Evolutionary conservation across 2,113 vertebrate genomes (phyloP), one percentile per base, ranked within the genome.

Genomic region (Bucco capensis): DNA sequence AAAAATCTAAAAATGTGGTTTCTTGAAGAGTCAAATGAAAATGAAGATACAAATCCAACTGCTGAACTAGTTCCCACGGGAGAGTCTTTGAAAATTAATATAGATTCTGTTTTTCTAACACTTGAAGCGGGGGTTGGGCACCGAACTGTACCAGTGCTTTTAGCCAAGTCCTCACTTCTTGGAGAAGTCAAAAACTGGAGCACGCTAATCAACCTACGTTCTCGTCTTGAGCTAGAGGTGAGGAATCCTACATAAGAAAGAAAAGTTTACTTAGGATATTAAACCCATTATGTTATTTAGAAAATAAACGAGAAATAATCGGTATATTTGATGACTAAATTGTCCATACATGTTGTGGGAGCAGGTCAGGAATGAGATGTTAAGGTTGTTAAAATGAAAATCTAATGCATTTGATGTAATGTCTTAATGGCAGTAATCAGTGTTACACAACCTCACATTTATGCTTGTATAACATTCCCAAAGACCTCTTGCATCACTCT

Each of bases 61-160:
- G 10, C 83, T 75, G 97, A 98, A 24, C 95, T 99, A 40, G 89
- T 98, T 85, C 98, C 98, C 14, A 97, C 95, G 58, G 98, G 98
- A 77, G 98, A 99, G 90, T 98, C 96, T 11, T 93, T 99, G 70
- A 96, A 98, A 96, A 96, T 99, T 75, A 96, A 50, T 67, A 97
- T 99, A 94, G 97, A 97, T 81, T 98, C 98, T 51, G 97, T 99
- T 95, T 98, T 99, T 93, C 28, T 99, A 75, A 99, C 99, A 64
- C 97, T 99, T 85, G 99, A 99, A 97, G 99, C 99, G 80, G 99
- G 99, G 11, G 97, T 99, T 91, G 99, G 99, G 42, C 99, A 99
- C 76, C 98, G 98, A 95, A 99, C 99, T 12, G 96, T 99, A 62
- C 99, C 99, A n/a, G 99, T 99, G 98, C 98, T 99, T 82, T 97